phyloP scores from a whole-genome alignment of 2,113 vertebrate species.

The Diadophis punctatus region DNA sequence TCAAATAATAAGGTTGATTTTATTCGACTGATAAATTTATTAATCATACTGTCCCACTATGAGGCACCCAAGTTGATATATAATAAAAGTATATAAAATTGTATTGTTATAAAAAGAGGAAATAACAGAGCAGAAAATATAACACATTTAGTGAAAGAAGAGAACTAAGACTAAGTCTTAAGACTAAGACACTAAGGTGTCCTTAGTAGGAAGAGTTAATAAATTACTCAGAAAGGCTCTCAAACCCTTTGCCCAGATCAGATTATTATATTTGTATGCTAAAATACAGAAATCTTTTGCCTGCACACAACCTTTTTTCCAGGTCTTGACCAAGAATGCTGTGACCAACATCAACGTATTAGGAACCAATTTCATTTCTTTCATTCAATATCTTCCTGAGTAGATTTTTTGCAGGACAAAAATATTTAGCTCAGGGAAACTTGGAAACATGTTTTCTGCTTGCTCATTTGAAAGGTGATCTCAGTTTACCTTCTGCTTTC shows the following conservation, averaged over 20 bases:
- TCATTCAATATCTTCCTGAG: neutral
- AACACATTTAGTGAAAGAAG: neutral
- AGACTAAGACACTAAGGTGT: no score
- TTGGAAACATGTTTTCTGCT: neutral
- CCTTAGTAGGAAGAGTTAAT: neutral
- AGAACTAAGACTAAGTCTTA: neutral
- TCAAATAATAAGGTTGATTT: neutral
- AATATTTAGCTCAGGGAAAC: neutral
- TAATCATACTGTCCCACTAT: neutral
- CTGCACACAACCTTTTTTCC: neutral
- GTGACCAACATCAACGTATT: neutral
- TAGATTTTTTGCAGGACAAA: neutral
- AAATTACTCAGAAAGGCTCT: neutral
- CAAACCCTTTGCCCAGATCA: neutral
- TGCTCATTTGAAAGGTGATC: neutral
- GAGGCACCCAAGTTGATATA: neutral
- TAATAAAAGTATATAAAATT: neutral
- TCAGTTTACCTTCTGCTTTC: neutral
- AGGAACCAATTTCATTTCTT: neutral
- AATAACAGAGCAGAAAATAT: neutral
- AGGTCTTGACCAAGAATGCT: neutral
- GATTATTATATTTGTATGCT: neutral
- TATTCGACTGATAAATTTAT: neutral
- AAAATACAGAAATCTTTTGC: neutral
- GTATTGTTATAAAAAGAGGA: neutral